Evolutionary conservation across 1,140 invertebrate genomes (phyloP).

Genomic region (Cardiocondyla obscurior): DNA sequence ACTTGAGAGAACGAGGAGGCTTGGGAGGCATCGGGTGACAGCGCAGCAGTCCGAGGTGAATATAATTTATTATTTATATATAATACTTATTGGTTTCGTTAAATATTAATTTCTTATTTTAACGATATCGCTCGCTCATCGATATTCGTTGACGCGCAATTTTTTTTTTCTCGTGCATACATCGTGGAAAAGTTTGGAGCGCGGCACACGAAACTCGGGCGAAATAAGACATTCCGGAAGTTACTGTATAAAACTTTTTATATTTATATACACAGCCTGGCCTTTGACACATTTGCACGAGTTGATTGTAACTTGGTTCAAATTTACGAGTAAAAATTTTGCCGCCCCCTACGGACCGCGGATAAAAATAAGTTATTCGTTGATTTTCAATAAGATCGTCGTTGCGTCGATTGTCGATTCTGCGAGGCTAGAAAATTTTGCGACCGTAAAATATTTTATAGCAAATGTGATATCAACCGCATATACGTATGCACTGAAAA

Average conservation of each 20-base stretch:
- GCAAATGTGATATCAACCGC: neutral
- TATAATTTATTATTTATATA: constrained; percentile 10
- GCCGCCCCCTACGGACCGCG: too few relatives aligned
- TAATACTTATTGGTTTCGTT: neutral
- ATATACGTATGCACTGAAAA: neutral
- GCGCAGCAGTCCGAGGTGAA: neutral
- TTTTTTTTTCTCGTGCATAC: constrained; percentile 19
- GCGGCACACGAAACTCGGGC: neutral
- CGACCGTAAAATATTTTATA: neutral
- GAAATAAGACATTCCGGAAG: constrained; percentile 24
- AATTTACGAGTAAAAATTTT: constrained; percentile 19
- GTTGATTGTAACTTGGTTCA: constrained; percentile 40
- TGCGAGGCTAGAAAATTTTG: neutral
- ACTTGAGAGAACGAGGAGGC: neutral
- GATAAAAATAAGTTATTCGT: neutral
- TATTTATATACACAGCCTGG: constrained; percentile 49
- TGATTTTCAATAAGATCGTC: neutral
- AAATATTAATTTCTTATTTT: neutral
- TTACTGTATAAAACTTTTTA: constrained; percentile 33
- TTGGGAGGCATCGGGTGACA: neutral
- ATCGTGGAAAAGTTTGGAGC: constrained; percentile 1
- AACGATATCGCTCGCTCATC: neutral
- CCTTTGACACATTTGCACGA: constrained; percentile 11
- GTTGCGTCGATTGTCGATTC: neutral
- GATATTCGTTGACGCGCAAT: constrained; percentile 11